phyloP scores from a whole-genome alignment of 2,113 vertebrate species.

The Holacanthus passer region DNA sequence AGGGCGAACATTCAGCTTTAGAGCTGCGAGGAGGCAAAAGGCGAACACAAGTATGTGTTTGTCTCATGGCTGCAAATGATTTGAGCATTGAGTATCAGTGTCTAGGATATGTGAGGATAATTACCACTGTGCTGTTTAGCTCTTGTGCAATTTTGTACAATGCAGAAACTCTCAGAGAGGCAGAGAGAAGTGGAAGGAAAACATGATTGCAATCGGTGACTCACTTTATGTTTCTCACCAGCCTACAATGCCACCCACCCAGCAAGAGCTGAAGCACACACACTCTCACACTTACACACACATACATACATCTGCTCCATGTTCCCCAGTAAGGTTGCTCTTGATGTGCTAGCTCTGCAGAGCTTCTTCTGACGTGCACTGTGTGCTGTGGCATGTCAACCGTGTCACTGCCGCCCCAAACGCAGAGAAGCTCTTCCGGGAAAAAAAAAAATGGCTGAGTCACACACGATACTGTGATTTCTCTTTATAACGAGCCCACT shows the following conservation, averaged over 20 bases:
- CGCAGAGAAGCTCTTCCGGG: background rate
- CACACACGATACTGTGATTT: constrained; percentile 18
- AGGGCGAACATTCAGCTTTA: background rate
- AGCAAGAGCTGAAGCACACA: background rate
- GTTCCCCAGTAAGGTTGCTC: constrained; percentile 11
- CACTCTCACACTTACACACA: constrained; percentile 3
- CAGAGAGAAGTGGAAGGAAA: constrained; percentile 19
- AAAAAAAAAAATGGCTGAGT: constrained; percentile 34
- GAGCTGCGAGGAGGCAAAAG: constrained; percentile 6
- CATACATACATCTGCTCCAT: background rate
- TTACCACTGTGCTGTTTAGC: constrained; percentile 13
- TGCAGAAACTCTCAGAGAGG: constrained; percentile 8
- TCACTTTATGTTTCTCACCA: constrained; percentile 64
- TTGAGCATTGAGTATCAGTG: constrained; percentile 29
- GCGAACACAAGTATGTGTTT: constrained; percentile 27
- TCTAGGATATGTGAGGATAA: constrained; percentile 34
- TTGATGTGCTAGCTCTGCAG: constrained; percentile 31
- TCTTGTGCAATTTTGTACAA: constrained; percentile 1
- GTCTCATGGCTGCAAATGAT: constrained; percentile 25
- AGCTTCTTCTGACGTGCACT: constrained; percentile 3
- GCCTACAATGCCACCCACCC: constrained; percentile 50
- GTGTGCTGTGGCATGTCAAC: background rate
- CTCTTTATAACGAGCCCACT: background rate
- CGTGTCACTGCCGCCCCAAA: background rate
- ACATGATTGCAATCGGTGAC: constrained; percentile 50